A percentile compares a stretch with the other conserved stretches of the same genome.
Conservation (phyloP, 2,797 vertebrate species). For the Coregonus suidteri region DNA sequence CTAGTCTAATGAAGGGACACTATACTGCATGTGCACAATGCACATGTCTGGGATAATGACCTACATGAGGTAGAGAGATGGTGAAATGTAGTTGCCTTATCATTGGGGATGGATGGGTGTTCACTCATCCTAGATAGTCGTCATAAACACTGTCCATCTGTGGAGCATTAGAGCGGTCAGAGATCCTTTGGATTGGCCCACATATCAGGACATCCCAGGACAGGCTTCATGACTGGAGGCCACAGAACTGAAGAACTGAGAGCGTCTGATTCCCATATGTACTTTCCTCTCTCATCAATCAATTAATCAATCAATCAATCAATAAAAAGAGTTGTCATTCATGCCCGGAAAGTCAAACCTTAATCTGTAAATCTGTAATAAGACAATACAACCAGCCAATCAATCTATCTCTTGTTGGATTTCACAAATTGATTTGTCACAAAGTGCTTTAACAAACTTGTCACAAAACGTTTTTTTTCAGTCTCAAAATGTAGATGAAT, state of each 20-base stretch:
- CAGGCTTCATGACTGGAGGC: conserved; percentile 33
- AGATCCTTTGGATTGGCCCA: conserved; percentile 44
- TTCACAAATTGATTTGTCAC: neutral
- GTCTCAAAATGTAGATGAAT: neutral
- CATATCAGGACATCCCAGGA: conserved; percentile 45
- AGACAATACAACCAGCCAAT: neutral
- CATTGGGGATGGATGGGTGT: conserved; percentile 21
- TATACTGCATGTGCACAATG: neutral
- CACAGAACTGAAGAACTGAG: conserved; percentile 41
- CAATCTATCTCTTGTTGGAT: neutral
- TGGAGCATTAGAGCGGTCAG: conserved; percentile 37
- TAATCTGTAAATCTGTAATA: neutral
- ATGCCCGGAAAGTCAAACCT: neutral
- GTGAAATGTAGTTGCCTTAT: neutral
- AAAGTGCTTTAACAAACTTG: neutral
- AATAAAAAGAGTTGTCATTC: too few species aligned
- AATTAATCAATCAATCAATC: neutral
- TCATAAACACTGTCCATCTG: conserved; percentile 41
- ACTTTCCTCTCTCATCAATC: neutral
- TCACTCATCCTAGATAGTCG: conserved; percentile 12
- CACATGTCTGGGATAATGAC: neutral
- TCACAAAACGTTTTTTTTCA: too few species aligned
- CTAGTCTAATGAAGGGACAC: neutral
- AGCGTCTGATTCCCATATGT: neutral
- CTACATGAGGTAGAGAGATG: neutral